Conservation (phyloP, 1,140 invertebrate genomes). For the Eueides isabella region DNA sequence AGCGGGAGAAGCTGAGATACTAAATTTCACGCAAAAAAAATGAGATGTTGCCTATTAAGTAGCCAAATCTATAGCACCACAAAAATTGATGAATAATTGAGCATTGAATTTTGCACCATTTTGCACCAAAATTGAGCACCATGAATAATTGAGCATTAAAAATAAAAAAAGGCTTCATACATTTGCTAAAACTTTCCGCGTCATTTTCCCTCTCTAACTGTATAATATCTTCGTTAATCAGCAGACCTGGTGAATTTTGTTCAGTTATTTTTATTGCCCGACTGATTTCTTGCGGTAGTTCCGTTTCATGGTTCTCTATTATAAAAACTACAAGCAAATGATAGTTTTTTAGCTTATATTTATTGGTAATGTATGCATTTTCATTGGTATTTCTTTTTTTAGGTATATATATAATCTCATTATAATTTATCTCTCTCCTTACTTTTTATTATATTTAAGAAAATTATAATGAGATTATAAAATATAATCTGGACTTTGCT, state of each 20-base stretch:
- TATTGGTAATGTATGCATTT: background rate
- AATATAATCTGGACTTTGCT: no score
- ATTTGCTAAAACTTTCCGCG: constrained; percentile 63
- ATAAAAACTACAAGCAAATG: constrained; percentile 68
- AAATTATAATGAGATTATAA: no score
- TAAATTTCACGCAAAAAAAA: no score
- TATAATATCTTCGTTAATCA: constrained; percentile 55
- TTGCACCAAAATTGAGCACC: no score
- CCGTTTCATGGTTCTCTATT: constrained; percentile 67
- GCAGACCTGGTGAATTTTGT: constrained; percentile 44
- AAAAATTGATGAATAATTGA: background rate
- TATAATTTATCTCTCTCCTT: no score
- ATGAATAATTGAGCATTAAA: background rate
- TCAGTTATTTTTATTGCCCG: constrained; percentile 63
- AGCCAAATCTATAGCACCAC: no score
- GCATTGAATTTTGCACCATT: no score
- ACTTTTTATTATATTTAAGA: no score
- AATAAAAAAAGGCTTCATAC: constrained; percentile 34
- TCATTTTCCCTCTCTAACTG: constrained; percentile 69
- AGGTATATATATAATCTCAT: no score
- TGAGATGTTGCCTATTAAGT: no score
- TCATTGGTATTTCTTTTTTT: constrained; percentile 2
- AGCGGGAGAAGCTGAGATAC: no score
- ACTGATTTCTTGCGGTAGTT: constrained; percentile 61
- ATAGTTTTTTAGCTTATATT: background rate